phyloP scores from a whole-genome alignment of 2,888 invertebrate species.

The Acleris cristana region DNA sequence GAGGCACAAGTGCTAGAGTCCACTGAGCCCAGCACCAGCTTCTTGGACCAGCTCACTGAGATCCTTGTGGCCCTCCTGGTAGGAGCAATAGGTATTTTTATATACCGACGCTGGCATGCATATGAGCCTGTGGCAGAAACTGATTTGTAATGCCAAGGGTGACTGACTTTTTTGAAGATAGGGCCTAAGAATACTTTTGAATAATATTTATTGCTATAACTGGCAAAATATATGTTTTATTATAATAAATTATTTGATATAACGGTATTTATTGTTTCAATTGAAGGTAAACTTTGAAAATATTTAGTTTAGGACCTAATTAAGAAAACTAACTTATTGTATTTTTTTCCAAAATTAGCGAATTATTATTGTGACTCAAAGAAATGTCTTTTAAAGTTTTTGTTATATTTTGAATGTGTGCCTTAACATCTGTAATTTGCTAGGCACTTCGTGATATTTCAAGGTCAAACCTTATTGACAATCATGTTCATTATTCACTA shows the following conservation, averaged over 20 bases:
- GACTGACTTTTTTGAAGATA: slow-evolving; percentile 28
- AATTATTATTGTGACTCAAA: too few species aligned
- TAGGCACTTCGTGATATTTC: slow-evolving; percentile 19
- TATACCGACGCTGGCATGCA: slow-evolving; percentile 75
- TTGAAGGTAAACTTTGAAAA: neutral
- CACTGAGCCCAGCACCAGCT: slow-evolving; percentile 64
- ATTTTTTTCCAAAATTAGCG: too few species aligned
- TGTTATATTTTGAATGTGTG: slow-evolving; percentile 45
- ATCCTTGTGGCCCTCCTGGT: slow-evolving; percentile 72
- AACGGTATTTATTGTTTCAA: slow-evolving; percentile 19
- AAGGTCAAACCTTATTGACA: slow-evolving; percentile 19
- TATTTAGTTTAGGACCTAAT: too few species aligned
- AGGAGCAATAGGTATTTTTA: slow-evolving; percentile 73
- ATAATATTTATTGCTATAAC: slow-evolving; percentile 23
- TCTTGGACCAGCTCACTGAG: slow-evolving; percentile 74
- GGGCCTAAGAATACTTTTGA: slow-evolving; percentile 41
- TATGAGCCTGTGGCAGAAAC: slow-evolving; percentile 57
- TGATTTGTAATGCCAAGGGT: slow-evolving; percentile 56
- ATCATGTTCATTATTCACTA: slow-evolving; percentile 6
- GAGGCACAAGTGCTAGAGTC: slow-evolving; percentile 69
- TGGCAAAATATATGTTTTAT: slow-evolving; percentile 26
- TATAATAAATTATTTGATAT: slow-evolving; percentile 30
- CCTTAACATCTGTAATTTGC: slow-evolving; percentile 45
- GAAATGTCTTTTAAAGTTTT: neutral
- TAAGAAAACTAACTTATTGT: too few species aligned